A percentile compares a stretch with the other conserved stretches of the same genome.
Conservation (phyloP, 2,797 vertebrate genomes). For the Varecia variegata region DNA sequence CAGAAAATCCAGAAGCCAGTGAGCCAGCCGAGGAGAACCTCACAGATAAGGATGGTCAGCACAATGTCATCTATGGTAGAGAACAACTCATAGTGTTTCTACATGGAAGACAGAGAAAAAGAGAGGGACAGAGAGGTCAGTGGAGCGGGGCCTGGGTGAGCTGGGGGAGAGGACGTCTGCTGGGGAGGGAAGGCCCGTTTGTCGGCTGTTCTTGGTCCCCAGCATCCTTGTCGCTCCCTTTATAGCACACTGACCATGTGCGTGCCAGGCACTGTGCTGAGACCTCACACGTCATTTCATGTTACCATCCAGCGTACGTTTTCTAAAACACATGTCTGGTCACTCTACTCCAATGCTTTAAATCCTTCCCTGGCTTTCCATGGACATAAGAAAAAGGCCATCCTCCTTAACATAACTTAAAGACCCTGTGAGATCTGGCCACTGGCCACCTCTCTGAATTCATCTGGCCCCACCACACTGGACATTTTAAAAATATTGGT, state of each 20-base stretch:
- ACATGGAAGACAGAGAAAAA: conserved; percentile 49
- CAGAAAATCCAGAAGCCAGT: conserved; percentile 76
- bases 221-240: not conserved
- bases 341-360: not conserved
- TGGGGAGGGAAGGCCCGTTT: not conserved
- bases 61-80: conserved; percentile 68
- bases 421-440: not conserved
- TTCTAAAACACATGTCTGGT: not conserved
- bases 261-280: not conserved
- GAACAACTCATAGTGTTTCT: conserved; percentile 77
- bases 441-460: not conserved
- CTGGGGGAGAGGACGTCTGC: not conserved
- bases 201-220: not conserved
- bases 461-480: not conserved
- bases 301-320: not conserved
- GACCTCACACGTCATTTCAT: not conserved
- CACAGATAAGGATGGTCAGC: conserved; percentile 70
- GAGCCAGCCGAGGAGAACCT: conserved; percentile 74
- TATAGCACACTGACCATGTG: not conserved
- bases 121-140: conserved; percentile 12
- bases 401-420: not conserved
- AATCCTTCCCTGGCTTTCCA: not conserved
- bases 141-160: not conserved
- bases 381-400: not conserved
- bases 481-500: not conserved